A percentile compares a stretch with the other conserved stretches of the same genome.
These are phyloP conservation scores for Dermochelys coriacea DNA, from an alignment of 2,797 vertebrate species.

Conservation along the genomic window DNA sequence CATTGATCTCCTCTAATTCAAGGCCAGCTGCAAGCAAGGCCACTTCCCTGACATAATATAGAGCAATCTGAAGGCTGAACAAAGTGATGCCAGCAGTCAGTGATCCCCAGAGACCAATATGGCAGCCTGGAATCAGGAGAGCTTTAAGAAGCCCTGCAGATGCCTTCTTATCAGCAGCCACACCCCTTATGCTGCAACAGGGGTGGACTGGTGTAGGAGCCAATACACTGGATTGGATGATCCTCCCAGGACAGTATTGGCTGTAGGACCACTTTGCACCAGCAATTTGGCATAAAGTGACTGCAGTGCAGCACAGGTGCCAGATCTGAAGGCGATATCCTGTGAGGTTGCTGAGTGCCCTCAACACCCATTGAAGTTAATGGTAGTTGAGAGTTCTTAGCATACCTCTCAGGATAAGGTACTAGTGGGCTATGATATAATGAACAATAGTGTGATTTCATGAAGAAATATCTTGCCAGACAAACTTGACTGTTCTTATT, in stretches of 20 bases:
- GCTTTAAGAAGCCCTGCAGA: background rate
- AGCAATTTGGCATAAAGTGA: background rate
- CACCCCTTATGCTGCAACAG: background rate
- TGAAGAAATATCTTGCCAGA: too few species aligned
- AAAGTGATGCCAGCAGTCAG: background rate
- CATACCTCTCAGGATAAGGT: too few species aligned
- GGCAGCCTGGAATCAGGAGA: background rate
- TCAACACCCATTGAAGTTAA: background rate
- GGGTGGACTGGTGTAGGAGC: background rate
- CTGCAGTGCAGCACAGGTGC: background rate
- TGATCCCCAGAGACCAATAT: background rate
- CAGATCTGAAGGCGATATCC: background rate
- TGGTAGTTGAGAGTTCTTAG: background rate
- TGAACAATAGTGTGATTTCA: too few species aligned
- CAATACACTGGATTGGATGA: background rate
- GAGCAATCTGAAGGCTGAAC: background rate
- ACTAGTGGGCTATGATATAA: too few species aligned
- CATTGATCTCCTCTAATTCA: background rate
- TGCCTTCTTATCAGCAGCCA: background rate
- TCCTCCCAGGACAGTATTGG: background rate
- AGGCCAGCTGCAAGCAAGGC: background rate
- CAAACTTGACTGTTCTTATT: too few species aligned
- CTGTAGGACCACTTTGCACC: background rate
- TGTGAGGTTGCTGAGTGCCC: background rate
- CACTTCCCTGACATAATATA: background rate